Conservation (phyloP, 2,113 vertebrate genomes). For the Platysternon megacephalum region DNA sequence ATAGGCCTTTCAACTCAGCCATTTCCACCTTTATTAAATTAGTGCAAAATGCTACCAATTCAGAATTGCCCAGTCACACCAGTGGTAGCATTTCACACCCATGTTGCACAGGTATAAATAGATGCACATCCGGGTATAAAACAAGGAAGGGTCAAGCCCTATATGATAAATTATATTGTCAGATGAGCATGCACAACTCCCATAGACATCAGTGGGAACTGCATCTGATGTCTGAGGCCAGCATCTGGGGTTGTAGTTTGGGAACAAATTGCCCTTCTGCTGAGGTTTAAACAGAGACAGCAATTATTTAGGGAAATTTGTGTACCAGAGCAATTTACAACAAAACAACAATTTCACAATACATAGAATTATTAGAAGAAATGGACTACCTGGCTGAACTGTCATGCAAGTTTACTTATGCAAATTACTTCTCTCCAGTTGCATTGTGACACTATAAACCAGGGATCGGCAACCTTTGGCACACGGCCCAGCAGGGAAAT, state of each 20-base stretch:
- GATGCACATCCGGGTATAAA: background rate
- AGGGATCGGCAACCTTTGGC: too few species aligned
- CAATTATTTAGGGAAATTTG: background rate
- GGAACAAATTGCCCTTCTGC: background rate
- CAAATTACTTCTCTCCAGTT: background rate
- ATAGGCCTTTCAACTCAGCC: background rate
- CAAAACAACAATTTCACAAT: background rate
- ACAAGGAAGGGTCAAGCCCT: background rate
- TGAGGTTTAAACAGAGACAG: background rate
- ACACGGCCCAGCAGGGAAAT: too few species aligned
- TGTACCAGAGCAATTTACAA: background rate
- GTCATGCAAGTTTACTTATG: background rate
- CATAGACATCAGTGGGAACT: background rate
- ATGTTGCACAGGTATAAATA: background rate
- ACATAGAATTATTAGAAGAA: background rate
- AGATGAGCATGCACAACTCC: background rate
- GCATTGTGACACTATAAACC: background rate
- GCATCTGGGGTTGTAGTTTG: fast-evolving
- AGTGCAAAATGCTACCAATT: background rate
- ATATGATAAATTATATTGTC: background rate
- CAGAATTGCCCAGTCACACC: background rate
- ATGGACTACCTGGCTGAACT: background rate
- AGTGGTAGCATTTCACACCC: background rate
- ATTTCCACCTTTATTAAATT: background rate
- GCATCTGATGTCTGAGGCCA: background rate